These are phyloP conservation scores for Microctenopoma lineatum DNA, from an alignment of 2,797 vertebrate species.

Conservation along the genomic window DNA sequence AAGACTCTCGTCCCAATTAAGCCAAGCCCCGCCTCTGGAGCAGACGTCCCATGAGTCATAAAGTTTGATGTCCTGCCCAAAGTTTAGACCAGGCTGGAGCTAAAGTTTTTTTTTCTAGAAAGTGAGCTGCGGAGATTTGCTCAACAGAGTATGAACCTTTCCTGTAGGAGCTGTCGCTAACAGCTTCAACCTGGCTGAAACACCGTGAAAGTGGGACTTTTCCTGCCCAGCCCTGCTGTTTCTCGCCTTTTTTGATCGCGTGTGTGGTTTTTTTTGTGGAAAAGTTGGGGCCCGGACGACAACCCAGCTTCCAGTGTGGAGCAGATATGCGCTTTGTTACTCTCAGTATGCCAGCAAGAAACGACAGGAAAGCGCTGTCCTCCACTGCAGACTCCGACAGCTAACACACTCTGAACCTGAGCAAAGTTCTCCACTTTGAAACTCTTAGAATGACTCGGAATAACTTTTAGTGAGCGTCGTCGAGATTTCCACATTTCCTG, in stretches of 20 bases:
- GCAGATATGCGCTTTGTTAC: constrained; percentile 83
- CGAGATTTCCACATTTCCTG: constrained; percentile 57
- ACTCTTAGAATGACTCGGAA: constrained; percentile 74
- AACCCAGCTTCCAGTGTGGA: constrained; percentile 67
- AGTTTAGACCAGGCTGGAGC: constrained; percentile 81
- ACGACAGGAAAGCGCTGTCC: constrained; percentile 60
- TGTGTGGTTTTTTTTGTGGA: constrained; percentile 26
- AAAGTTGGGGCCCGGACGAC: constrained; percentile 55
- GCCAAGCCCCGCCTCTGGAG: constrained; percentile 73
- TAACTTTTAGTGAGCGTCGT: constrained; percentile 65
- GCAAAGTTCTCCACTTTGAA: constrained; percentile 5
- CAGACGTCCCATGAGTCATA: constrained; percentile 84
- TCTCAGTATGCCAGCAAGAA: constrained; percentile 74
- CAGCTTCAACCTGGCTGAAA: background rate
- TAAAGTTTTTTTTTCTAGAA: constrained; percentile 71
- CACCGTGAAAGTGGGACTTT: background rate
- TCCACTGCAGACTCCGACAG: constrained; percentile 71
- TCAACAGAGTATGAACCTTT: constrained; percentile 41
- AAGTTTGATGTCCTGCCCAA: constrained; percentile 87
- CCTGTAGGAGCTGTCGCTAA: constrained; percentile 3
- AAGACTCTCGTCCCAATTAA: constrained; percentile 74
- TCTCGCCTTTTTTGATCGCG: constrained; percentile 40
- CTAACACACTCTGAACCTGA: constrained; percentile 65
- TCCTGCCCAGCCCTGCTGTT: constrained; percentile 25
- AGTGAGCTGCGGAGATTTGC: constrained; percentile 84